phyloP scores from a whole-genome alignment of 1,140 invertebrate genomes.

The Amphibalanus amphitrite region DNA sequence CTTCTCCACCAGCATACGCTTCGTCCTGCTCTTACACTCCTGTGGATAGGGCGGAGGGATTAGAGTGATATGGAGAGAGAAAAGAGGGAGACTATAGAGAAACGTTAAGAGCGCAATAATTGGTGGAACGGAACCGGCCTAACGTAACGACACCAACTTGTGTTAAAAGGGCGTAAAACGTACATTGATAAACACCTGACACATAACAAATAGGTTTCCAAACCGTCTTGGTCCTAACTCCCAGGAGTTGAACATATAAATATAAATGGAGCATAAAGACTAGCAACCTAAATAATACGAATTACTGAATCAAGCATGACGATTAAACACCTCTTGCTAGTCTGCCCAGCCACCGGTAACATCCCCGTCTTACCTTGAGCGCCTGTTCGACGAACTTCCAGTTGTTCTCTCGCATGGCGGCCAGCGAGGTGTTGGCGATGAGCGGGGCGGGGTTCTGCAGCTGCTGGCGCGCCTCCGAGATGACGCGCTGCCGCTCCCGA shows the following conservation, averaged over 20 bases:
- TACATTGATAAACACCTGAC: no score
- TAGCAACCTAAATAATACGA: no score
- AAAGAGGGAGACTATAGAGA: neutral
- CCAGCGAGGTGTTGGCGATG: conserved; percentile 30
- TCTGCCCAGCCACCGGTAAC: no score
- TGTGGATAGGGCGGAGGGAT: conserved; percentile 21
- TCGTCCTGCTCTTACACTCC: conserved; percentile 85
- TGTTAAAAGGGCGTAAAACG: no score
- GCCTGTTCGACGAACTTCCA: conserved; percentile 96
- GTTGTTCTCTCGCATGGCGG: conserved; percentile 89
- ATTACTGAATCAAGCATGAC: no score
- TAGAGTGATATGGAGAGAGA: neutral
- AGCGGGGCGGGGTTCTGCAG: neutral
- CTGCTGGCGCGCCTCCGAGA: neutral
- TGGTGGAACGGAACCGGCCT: neutral
- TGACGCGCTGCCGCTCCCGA: neutral
- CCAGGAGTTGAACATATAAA: no score
- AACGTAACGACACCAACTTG: no score
- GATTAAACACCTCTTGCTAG: no score
- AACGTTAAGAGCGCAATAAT: no score
- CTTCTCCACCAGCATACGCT: conserved; percentile 93
- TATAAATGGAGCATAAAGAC: no score
- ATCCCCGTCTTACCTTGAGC: conserved; percentile 54
- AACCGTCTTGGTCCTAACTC: no score
- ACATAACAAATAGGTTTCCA: no score